A percentile compares a stretch with the other conserved stretches of the same genome.
These are phyloP conservation scores for Mimachlamys varia DNA, from an alignment of 2,888 invertebrate genomes.

Conservation along the genomic window DNA sequence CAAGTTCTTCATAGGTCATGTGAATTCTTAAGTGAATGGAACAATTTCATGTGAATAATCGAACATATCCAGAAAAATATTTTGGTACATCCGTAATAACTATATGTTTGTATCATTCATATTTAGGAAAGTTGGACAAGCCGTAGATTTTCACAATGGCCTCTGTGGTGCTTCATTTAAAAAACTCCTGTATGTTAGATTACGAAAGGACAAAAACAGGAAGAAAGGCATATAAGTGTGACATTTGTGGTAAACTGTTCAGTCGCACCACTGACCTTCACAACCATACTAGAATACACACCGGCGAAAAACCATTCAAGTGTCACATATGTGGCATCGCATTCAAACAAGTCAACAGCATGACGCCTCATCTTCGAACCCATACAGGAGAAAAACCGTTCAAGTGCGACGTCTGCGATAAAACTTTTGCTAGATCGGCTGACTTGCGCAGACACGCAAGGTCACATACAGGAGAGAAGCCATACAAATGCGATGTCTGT, in stretches of 20 bases:
- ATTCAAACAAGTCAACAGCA: neutral
- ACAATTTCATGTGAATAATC: too few relatives aligned
- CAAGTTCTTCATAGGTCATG: too few relatives aligned
- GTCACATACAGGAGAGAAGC: conserved; percentile 5
- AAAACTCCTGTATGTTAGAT: neutral
- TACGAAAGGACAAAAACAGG: neutral
- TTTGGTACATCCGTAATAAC: too few relatives aligned
- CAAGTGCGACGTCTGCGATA: neutral
- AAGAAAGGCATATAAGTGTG: neutral
- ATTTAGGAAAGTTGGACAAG: too few relatives aligned
- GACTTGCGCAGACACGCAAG: neutral
- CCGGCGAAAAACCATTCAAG: neutral
- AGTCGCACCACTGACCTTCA: neutral
- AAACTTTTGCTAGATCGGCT: neutral
- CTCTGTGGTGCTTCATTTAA: neutral
- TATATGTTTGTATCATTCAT: too few relatives aligned
- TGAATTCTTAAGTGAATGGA: too few relatives aligned
- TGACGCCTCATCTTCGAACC: neutral
- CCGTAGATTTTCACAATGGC: neutral
- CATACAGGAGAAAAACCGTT: conserved; percentile 19
- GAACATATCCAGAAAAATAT: too few relatives aligned
- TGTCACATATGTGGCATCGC: neutral
- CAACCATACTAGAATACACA: neutral
- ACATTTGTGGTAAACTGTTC: neutral
- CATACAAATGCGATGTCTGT: neutral